These are phyloP conservation scores for Cercopithecus hamlyni DNA, from an alignment of 2,797 vertebrate genomes.

Conservation along the genomic window DNA sequence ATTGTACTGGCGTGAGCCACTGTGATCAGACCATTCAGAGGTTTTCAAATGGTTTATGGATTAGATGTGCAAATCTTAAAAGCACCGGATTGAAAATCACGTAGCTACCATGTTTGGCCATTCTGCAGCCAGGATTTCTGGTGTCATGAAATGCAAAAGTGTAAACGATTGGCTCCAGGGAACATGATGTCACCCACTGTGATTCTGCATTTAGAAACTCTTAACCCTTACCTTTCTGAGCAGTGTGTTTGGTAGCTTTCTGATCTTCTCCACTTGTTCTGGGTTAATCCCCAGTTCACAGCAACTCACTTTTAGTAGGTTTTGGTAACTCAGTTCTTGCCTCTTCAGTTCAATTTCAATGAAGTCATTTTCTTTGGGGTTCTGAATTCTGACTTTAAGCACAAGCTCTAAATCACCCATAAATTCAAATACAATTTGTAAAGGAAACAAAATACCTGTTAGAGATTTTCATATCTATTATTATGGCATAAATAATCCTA, in stretches of 20 bases:
- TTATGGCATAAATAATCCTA: background rate
- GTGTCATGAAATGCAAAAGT: background rate
- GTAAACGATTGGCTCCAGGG: background rate
- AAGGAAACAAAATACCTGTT: background rate
- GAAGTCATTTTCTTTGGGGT: slow-evolving; percentile 92
- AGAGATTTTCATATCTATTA: background rate
- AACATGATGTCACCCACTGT: background rate
- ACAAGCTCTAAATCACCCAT: slow-evolving; percentile 89
- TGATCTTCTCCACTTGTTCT: slow-evolving; percentile 93
- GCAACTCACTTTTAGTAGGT: slow-evolving; percentile 92
- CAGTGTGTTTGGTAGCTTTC: slow-evolving; percentile 94
- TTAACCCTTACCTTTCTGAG: slow-evolving; percentile 90
- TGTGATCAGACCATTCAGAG: background rate
- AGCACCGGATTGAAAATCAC: background rate
- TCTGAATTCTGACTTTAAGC: slow-evolving; percentile 94
- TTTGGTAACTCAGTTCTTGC: slow-evolving; percentile 92
- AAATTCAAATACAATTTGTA: background rate
- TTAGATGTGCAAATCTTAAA: background rate
- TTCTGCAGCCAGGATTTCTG: background rate
- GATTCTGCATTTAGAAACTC: background rate
- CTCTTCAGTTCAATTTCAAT: slow-evolving; percentile 95
- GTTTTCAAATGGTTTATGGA: background rate
- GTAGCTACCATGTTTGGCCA: background rate
- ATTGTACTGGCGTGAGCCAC: background rate
- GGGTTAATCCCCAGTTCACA: slow-evolving; percentile 90